Percentiles rank a stretch among this genome's conserved stretches.
These are phyloP conservation scores for Schizothorax lantsangensis DNA, from an alignment of 2,797 vertebrate genomes.

Conservation along the genomic window DNA sequence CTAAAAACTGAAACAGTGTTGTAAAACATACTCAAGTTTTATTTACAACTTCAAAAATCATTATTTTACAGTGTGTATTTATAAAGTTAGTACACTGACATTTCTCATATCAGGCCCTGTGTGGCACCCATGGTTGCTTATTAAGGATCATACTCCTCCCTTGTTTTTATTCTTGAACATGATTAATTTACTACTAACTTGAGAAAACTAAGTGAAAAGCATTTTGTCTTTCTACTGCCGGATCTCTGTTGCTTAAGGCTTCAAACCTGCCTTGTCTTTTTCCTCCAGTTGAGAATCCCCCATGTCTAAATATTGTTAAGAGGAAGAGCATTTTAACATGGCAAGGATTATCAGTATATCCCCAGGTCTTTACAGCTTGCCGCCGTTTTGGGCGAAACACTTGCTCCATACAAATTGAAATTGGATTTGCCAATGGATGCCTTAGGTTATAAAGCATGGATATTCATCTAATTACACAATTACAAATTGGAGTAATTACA, in stretches of 20 bases:
- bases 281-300: conserved; percentile 68
- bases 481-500: conserved; percentile 84
- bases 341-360: conserved; percentile 81
- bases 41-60: not conserved
- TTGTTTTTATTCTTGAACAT: not conserved
- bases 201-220: conserved; percentile 14
- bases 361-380: conserved; percentile 78
- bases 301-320: conserved; percentile 74
- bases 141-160: not conserved
- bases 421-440: conserved; percentile 84
- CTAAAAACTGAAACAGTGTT: not conserved
- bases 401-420: conserved; percentile 84
- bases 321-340: conserved; percentile 76
- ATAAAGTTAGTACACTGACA: not conserved
- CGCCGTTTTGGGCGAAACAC: conserved; percentile 79
- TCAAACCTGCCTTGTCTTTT: conserved; percentile 61
- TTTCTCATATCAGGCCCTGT: not conserved
- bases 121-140: not conserved
- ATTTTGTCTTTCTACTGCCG: conserved; percentile 37
- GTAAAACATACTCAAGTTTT: not conserved
- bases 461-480: conserved; percentile 85
- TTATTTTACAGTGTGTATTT: not conserved
- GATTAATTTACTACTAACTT: conserved; percentile 2
- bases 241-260: conserved; percentile 49
- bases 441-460: conserved; percentile 85